Percentiles rank a stretch among this genome's conserved stretches.
Conservation (phyloP, 2,888 invertebrate species). For the Pollenia labialis region DNA sequence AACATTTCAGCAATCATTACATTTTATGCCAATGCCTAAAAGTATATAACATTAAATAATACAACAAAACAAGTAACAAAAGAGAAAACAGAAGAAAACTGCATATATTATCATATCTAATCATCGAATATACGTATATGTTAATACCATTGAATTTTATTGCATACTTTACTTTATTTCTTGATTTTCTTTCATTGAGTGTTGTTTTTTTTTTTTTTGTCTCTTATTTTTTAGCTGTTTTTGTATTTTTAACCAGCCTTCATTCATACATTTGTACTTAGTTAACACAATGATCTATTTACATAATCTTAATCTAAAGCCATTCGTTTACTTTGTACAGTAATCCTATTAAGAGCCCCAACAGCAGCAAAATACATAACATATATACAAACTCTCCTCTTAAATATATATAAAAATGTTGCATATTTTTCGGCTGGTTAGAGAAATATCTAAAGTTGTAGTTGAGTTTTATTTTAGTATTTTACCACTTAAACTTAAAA, state of each 20-base stretch:
- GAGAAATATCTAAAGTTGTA: slow-evolving; percentile 5
- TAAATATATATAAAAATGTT: slow-evolving; percentile 46
- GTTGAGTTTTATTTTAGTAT: slow-evolving; percentile 28
- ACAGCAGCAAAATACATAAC: slow-evolving; percentile 17
- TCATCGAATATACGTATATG: slow-evolving; percentile 45
- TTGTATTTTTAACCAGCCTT: slow-evolving; percentile 28
- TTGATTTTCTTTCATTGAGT: slow-evolving; percentile 38
- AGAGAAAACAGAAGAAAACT: slow-evolving; percentile 17
- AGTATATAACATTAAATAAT: slow-evolving; percentile 65
- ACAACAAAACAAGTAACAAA: neutral
- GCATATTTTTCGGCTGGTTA: slow-evolving; percentile 67
- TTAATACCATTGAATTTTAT: slow-evolving; percentile 52
- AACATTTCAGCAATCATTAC: slow-evolving; percentile 46
- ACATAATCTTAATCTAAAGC: slow-evolving; percentile 74
- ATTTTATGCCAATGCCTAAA: slow-evolving; percentile 60
- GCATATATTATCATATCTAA: slow-evolving; percentile 69
- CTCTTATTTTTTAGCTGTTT: slow-evolving; percentile 16
- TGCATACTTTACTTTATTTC: slow-evolving; percentile 51
- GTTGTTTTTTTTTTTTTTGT: slow-evolving; percentile 10
- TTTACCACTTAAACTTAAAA: slow-evolving; percentile 31
- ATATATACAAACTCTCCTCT: neutral
- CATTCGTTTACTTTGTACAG: slow-evolving; percentile 66
- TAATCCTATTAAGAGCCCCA: slow-evolving; percentile 70
- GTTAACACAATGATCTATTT: slow-evolving; percentile 73
- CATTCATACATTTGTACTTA: slow-evolving; percentile 30